Base-by-base conservation (phyloP, 2,888 invertebrate genomes). In the Odontothrips loti region DNA sequence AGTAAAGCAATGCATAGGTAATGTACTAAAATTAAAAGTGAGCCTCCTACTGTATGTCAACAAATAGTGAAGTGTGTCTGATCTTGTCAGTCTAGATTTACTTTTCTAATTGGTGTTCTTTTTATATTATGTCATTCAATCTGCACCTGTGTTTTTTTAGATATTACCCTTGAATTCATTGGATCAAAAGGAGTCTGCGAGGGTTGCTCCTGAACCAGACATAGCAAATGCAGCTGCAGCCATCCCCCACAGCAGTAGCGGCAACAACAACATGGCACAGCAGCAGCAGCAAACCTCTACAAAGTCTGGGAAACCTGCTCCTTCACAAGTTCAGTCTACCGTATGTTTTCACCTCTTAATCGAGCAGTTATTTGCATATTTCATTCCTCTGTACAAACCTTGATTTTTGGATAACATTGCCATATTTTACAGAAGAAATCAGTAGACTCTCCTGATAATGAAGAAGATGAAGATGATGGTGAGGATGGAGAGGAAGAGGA, bases 251-350 rank as follows among this genome's bases (percentile, higher is more conserved):
- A 75, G 68, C 27, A 75, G 68, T 27, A 75, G 68, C 27, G 68
- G 68, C 82, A 82, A 83, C 63, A 81, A 80, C 82, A 58, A 82
- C 81, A 79, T 80, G 82, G 34, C 81, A 79, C 80, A 58, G 79
- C 79, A 80, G 75, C 81, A 82, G 82, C 81, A 80, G 75, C 43
- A 43, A 43, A 43, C 34, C 6, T 4, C 34, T 43, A 6, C 34
- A 43, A 43, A 43, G 6, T 43, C 34, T 79, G 27, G 79, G 79
- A 80, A 79, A n/a, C 68, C 79, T 10, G 68, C 79, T 48, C 79
- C 79, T 68, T 47, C 51, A 23, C 82, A 81, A 10, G 20, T 48
- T 27, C 81, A 63, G 6, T 47, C 51, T 43, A 43, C 47, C 4
- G n/a, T 17, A n/a, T 10, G 23, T 47, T 20, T 9, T 58, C 81